Percentiles rank a stretch among this genome's conserved stretches.
Evolutionary conservation across 1,140 invertebrate species (phyloP).

Genomic region (Ips nitidus): DNA sequence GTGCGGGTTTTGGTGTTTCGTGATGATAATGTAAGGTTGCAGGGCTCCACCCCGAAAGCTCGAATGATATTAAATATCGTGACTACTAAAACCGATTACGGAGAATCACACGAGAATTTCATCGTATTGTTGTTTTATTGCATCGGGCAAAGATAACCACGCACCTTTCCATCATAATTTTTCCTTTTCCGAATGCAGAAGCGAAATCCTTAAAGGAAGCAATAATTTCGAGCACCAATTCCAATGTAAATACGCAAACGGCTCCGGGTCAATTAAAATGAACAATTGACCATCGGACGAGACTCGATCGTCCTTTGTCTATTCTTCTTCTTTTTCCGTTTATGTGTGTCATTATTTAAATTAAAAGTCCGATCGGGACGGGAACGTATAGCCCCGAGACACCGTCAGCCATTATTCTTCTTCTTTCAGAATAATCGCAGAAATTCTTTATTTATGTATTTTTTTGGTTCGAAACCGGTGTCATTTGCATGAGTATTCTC

Average conservation of each 20-base stretch:
- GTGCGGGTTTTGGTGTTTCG: too few relatives aligned
- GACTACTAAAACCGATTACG: too few relatives aligned
- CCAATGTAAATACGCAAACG: background rate
- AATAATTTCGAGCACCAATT: too few relatives aligned
- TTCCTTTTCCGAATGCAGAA: too few relatives aligned
- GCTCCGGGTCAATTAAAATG: background rate
- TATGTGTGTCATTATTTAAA: conserved; percentile 10
- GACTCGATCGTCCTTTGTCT: conserved; percentile 1
- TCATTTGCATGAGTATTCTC: conserved; percentile 5
- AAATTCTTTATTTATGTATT: conserved; percentile 3
- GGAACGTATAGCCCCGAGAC: conserved; percentile 3
- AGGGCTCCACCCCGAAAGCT: too few relatives aligned
- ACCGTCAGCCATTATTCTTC: conserved; percentile 9
- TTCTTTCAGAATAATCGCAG: background rate
- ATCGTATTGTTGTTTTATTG: too few relatives aligned
- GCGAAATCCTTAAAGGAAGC: too few relatives aligned
- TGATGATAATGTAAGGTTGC: too few relatives aligned
- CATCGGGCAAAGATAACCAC: too few relatives aligned
- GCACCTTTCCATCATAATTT: too few relatives aligned
- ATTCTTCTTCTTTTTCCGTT: conserved; percentile 11
- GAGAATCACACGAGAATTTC: too few relatives aligned
- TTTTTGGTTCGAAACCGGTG: background rate
- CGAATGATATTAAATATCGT: too few relatives aligned
- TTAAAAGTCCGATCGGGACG: conserved; percentile 10
- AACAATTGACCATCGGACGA: background rate